Conservation (phyloP, 2,888 invertebrate genomes). For the Diachrysia chrysitis region DNA sequence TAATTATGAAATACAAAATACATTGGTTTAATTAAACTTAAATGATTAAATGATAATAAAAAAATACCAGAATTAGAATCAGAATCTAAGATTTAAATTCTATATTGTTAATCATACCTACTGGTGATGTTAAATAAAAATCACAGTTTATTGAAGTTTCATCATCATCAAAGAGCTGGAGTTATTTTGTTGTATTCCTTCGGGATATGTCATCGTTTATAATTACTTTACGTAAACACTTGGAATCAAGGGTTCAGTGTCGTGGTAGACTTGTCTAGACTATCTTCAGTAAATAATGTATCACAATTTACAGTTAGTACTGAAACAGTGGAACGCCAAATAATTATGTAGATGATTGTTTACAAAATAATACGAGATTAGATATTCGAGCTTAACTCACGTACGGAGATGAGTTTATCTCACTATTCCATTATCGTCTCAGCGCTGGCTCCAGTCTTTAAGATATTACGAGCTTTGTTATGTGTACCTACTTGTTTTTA, state of each 20-base stretch:
- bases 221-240: neutral
- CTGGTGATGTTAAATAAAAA: too few species aligned
- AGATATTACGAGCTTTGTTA: neutral
- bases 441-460: slow-evolving; percentile 14
- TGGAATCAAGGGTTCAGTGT: neutral
- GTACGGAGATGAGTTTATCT: slow-evolving; percentile 31
- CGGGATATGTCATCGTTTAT: neutral
- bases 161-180: neutral
- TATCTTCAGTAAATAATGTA: slow-evolving; percentile 23
- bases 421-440: slow-evolving; percentile 37
- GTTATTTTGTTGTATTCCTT: neutral
- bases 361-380: slow-evolving; percentile 44
- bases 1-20: neutral
- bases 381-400: slow-evolving; percentile 30
- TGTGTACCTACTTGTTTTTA: neutral
- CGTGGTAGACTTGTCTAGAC: neutral
- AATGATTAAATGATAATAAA: too few species aligned
- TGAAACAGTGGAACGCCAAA: slow-evolving; percentile 34
- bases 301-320: slow-evolving; percentile 21
- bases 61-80: too few species aligned
- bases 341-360: slow-evolving; percentile 50
- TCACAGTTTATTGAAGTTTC: neutral
- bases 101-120: neutral
- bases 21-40: too few species aligned
- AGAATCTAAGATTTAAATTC: too few species aligned